Evolutionary conservation across 2,797 vertebrate species (phyloP), one percentile per base, ranked within the genome.

Genomic region (Emys orbicularis): DNA sequence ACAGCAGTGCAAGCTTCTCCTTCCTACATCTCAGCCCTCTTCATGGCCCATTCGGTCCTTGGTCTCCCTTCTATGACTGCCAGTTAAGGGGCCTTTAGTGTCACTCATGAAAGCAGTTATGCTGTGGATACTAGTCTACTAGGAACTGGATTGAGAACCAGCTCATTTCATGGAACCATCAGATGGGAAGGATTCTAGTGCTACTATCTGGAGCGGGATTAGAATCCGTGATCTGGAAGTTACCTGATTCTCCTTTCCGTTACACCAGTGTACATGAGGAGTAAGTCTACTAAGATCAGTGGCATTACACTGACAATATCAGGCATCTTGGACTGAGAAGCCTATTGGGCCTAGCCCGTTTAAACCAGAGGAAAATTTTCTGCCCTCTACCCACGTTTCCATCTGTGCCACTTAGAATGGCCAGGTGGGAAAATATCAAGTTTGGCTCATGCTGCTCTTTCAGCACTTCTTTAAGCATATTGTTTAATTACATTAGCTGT

Each of bases 1-100:
- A 37, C 0, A 1, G 54, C 0, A 1, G 31, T 23, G 52, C 65
- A 65, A 29, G 54, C 15, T 27, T 27, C 27, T 53, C 5, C 1
- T 56, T n/a, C 29, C 4, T 0, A 6, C 54, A 4, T 8, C 23
- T 18, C 3, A 2, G 8, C 29, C 54, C 56, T 37, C 31, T 47
- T 44, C 23, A 44, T 44, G 37, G 41, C 37, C 21, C 72, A 27
- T 44, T 44, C 6, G 2, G 41, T 8, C 72, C 41, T 76, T 27
- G 41, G 19, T 44, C 41, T 29, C 41, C 13, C 21, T 76, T 25
- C 25, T 15, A 15, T 15, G 41, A 76, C 12, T 47, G 25, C 41
- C 41, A 76, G 12, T 13, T 47, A 76, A 15, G 72, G 41, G 23
- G 25, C 72, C 12, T 29, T 47, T 15, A 76, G 72, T 76, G 12